phyloP scores from a whole-genome alignment of 2,888 invertebrate genomes.

The Serrognathus titanus region DNA sequence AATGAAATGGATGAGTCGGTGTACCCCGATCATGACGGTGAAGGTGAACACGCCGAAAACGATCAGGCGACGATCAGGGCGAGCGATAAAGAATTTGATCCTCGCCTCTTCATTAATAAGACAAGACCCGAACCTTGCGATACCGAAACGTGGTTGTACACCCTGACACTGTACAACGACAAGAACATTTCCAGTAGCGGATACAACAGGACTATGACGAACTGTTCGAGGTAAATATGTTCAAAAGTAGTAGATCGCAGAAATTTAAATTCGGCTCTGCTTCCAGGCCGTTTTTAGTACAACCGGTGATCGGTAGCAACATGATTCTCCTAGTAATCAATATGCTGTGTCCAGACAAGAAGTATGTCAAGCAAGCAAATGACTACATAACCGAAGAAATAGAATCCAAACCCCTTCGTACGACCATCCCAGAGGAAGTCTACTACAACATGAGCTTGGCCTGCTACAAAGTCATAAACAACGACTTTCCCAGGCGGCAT shows the following conservation, averaged over 20 bases:
- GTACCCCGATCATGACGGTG: slow-evolving; percentile 18
- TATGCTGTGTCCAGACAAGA: slow-evolving; percentile 53
- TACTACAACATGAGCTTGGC: slow-evolving; percentile 51
- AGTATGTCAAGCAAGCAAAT: slow-evolving; percentile 23
- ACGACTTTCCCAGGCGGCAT: slow-evolving; percentile 62
- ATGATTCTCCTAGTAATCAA: slow-evolving; percentile 76
- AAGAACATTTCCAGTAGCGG: slow-evolving; percentile 41
- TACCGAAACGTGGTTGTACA: slow-evolving; percentile 55
- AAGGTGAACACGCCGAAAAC: slow-evolving; percentile 20
- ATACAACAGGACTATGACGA: slow-evolving; percentile 43
- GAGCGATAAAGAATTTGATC: slow-evolving; percentile 51
- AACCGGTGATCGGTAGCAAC: slow-evolving; percentile 74
- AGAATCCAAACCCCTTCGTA: slow-evolving; percentile 18
- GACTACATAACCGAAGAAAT: slow-evolving; percentile 13
- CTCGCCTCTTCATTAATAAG: slow-evolving; percentile 63
- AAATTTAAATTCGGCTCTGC: background rate
- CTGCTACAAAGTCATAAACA: slow-evolving; percentile 40
- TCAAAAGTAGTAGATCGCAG: background rate
- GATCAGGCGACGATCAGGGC: slow-evolving; percentile 5
- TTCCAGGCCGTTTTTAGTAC: slow-evolving; percentile 67
- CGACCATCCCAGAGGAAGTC: slow-evolving; percentile 38
- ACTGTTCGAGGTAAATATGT: slow-evolving; percentile 40
- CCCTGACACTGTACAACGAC: slow-evolving; percentile 41
- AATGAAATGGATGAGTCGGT: slow-evolving; percentile 51
- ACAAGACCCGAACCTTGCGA: slow-evolving; percentile 86